Percentiles rank a stretch among this genome's conserved stretches.
These are phyloP conservation scores for Palythoa heliodiscus DNA, from an alignment of 92 coral and sea anemone species.

Conservation along the genomic window DNA sequence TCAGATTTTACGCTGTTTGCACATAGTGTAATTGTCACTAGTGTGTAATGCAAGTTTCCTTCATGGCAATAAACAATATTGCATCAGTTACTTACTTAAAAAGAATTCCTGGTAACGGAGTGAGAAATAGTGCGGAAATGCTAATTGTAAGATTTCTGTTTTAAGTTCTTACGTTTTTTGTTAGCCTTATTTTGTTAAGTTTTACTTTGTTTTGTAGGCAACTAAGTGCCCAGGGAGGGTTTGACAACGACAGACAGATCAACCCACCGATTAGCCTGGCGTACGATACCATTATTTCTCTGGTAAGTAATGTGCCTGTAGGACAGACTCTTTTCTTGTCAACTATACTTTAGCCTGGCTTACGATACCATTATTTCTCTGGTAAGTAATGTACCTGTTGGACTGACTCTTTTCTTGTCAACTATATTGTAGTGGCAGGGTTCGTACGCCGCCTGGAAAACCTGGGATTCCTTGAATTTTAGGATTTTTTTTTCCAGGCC, in stretches of 20 bases:
- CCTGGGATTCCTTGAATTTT: too few species aligned
- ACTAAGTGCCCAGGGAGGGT: constrained; percentile 80
- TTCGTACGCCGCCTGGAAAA: too few species aligned
- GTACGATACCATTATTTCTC: constrained; percentile 78
- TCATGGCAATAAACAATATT: too few species aligned
- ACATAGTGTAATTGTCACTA: too few species aligned
- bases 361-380: constrained; percentile 81
- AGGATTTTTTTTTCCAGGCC: too few species aligned
- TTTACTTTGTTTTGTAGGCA: constrained; percentile 47
- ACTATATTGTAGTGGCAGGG: background rate
- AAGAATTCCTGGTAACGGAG: background rate
- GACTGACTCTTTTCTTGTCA: background rate
- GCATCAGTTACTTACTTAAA: too few species aligned
- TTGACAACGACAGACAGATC: constrained; percentile 63
- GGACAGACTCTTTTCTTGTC: background rate
- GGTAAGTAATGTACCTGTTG: constrained; percentile 40
- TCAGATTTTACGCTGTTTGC: too few species aligned
- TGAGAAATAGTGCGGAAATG: background rate
- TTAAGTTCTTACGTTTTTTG: background rate
- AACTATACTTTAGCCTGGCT: constrained; percentile 34
- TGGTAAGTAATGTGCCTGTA: constrained; percentile 48
- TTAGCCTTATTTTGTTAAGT: background rate
- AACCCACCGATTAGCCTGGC: constrained; percentile 76
- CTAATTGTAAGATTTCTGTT: background rate
- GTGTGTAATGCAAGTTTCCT: too few species aligned